A percentile compares a stretch with the other conserved stretches of the same genome.
These are phyloP conservation scores for Digitonthophagus gazella DNA, from an alignment of 2,888 invertebrate species.

Conservation along the genomic window DNA sequence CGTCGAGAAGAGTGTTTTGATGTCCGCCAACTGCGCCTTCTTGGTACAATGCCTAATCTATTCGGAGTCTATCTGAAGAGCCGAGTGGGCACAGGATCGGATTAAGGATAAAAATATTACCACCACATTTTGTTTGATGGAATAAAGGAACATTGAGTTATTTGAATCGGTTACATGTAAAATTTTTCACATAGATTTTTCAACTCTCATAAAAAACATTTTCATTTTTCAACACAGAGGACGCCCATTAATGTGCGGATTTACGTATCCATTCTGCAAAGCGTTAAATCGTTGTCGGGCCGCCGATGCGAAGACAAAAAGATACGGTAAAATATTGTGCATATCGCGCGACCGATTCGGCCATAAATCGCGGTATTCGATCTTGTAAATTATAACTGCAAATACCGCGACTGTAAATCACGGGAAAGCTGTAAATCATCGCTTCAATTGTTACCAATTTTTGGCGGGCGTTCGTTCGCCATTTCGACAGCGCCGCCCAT, in stretches of 20 bases:
- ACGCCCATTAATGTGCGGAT: too few species aligned
- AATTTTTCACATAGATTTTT: too few species aligned
- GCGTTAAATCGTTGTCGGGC: not conserved
- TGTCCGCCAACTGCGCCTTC: slow-evolving; percentile 27
- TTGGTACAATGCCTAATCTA: slow-evolving; percentile 33
- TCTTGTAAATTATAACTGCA: slow-evolving; percentile 10
- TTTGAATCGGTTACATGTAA: too few species aligned
- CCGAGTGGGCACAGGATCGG: not conserved
- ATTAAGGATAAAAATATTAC: not conserved
- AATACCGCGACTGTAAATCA: slow-evolving; percentile 11
- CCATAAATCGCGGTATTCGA: not conserved
- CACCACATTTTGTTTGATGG: too few species aligned
- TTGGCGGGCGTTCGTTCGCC: slow-evolving; percentile 1
- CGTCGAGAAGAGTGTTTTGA: slow-evolving; percentile 26
- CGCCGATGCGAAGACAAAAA: not conserved
- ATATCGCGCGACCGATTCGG: not conserved
- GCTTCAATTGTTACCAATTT: slow-evolving; percentile 15
- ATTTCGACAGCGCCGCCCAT: slow-evolving; percentile 11
- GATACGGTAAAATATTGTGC: slow-evolving; percentile 7
- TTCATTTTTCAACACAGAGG: too few species aligned
- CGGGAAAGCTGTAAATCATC: slow-evolving; percentile 4
- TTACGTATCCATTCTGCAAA: too few species aligned
- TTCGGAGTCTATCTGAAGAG: slow-evolving; percentile 22
- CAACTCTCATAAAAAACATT: too few species aligned
- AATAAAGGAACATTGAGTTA: too few species aligned